Base-by-base conservation (phyloP, 2,113 vertebrate species). In the Brienomyrus longianalis region DNA sequence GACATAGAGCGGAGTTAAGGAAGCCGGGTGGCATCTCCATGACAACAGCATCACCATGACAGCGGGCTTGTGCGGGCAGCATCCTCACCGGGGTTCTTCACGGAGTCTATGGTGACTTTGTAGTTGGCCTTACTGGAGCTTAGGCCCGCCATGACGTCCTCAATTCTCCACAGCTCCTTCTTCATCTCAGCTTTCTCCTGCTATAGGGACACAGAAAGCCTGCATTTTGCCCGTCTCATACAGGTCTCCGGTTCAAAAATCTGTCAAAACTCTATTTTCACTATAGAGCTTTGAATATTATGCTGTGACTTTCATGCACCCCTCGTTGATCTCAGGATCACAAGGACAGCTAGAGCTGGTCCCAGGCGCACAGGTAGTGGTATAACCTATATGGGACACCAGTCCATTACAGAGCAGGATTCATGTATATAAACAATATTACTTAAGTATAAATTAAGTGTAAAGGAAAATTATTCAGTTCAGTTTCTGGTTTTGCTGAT, bases 131-230 rank as follows among this genome's bases (percentile, higher is more conserved):
- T 99, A 94, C 96, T 99, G 91, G 96, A 94, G 93, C 98, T 99
- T 94, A 99, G 97, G 90, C 98, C 98, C 92, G 98, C 97, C 52
- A 96, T 97, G 66, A 99, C 98, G 88, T 99, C 98, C 95, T 99
- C 98, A 66, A 99, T 97, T 92, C 97, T 96, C 98, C 98, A 99
- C 90, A 99, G 95, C 93, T 99, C 98, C 92, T 98, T 99, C 88
- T 97, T 97, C 93, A 99, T 96, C 95, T 98, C 97, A 8, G 96
- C 94, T 93, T 98, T 98, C 94, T 99, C 98, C 95, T 98, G 93
- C 93, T 94, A 93, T 91, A 4, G 91, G 70, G n/a, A 93, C 56
- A 88, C 87, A 43, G 17, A 7, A 59, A 59, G 17, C 48, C 17
- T 1, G 45, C n/a, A 90, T 62, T 19, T 59, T 5, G 50, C 31